A percentile compares a stretch with the other conserved stretches of the same genome.
Evolutionary conservation across 1,140 invertebrate species (phyloP).

Genomic region (Platyscapa corneri): DNA sequence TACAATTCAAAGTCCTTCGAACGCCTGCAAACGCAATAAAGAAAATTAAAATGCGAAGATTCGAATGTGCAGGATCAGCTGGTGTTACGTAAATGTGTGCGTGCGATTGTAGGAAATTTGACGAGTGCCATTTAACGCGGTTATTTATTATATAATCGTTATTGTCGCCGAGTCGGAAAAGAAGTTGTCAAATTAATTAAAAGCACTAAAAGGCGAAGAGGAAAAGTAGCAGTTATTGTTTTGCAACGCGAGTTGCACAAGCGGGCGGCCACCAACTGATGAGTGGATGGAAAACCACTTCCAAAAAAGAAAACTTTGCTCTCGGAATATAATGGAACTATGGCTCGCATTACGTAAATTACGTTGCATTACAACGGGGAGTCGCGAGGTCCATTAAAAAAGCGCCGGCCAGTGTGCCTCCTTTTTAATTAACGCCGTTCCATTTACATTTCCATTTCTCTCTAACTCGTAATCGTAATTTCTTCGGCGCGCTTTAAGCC

Average conservation of each 20-base stretch:
- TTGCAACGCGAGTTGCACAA: not conserved
- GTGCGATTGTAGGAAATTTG: too few species aligned
- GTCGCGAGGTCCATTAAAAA: not conserved
- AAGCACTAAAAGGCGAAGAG: not conserved
- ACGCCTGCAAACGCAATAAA: too few species aligned
- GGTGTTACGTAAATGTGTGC: too few species aligned
- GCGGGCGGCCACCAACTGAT: too few species aligned
- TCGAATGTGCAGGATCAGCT: too few species aligned
- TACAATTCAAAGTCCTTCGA: too few species aligned
- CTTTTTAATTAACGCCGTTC: slow-evolving; percentile 6
- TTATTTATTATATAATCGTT: not conserved
- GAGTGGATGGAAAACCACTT: not conserved
- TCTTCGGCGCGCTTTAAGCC: not conserved
- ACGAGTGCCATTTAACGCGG: too few species aligned
- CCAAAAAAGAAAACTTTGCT: slow-evolving; percentile 14
- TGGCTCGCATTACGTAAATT: not conserved
- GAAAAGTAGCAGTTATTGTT: not conserved
- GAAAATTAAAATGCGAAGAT: too few species aligned
- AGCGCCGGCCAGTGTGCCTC: not conserved
- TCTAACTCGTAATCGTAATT: not conserved
- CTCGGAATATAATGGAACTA: slow-evolving; percentile 4
- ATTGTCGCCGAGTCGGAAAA: not conserved
- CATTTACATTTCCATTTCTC: not conserved
- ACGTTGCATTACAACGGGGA: not conserved
- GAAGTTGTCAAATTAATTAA: not conserved